A percentile compares a stretch with the other conserved stretches of the same genome.
Evolutionary conservation across 2,113 vertebrate genomes (phyloP).

Genomic region (Microtus pennsylvanicus): DNA sequence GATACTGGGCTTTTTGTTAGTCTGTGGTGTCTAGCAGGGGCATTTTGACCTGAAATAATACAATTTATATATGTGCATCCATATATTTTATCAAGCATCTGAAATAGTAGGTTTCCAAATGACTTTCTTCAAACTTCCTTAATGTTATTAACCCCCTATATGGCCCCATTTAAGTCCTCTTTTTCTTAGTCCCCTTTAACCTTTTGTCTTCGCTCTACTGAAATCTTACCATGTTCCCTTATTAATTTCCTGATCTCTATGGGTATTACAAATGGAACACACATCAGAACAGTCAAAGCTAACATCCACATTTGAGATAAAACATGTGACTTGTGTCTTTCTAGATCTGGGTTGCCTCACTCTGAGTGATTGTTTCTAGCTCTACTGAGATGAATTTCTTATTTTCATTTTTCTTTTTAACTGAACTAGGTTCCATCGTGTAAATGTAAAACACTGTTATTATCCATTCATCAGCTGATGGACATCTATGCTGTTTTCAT

Average conservation of each 20-base stretch:
- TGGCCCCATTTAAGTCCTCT: background rate
- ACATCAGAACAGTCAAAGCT: background rate
- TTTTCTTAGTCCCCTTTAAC: background rate
- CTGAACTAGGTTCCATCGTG: background rate
- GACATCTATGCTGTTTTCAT: background rate
- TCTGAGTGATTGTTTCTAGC: background rate
- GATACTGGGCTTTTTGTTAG: background rate
- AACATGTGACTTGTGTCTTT: background rate
- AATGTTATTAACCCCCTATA: background rate
- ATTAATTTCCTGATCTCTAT: background rate
- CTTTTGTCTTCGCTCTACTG: background rate
- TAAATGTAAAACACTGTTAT: background rate
- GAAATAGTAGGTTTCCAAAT: background rate
- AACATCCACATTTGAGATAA: background rate
- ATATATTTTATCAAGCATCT: background rate
- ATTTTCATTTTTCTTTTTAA: background rate
- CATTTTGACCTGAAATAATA: too few relatives aligned
- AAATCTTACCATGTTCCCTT: background rate
- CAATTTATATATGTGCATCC: background rate
- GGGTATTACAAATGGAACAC: background rate
- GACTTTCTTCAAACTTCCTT: background rate
- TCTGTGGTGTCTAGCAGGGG: background rate
- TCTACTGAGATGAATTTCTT: background rate
- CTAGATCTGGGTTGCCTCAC: background rate
- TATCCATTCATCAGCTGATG: background rate